Base-by-base conservation (phyloP, 2,888 invertebrate species). In the Hirtodrosophila confusa region DNA sequence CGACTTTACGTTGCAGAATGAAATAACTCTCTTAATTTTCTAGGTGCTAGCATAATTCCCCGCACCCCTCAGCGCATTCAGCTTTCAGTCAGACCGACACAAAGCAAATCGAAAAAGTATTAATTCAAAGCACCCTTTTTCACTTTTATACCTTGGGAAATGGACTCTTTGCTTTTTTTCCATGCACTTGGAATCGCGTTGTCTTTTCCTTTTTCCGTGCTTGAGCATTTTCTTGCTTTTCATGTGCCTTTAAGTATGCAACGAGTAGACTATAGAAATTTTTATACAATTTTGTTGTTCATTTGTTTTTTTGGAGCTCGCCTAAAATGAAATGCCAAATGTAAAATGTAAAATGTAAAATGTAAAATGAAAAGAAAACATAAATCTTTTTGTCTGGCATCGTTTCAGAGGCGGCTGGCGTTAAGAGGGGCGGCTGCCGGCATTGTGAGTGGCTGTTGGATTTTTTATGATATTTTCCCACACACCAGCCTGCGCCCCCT, bases 281-380 rank as follows among this genome's bases (percentile, higher is more conserved):
- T 88, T 84, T 84, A 87, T 86, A 87, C 82, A 87, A 87, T 87
- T 87, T 87, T 77, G 88, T 88, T 88, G 86, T 87, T 87, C 88
- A 88, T 84, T 87, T 86, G 79, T 75, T 78, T 76, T 76, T 76
- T 62, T 51, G 54, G 23, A 23, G 50, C 54, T 56, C 41, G 51
- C 53, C 33, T 44, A 40, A 73, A 67, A 66, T 69, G 53, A 75
- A 70, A 72, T 58, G 65, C 66, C 60, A 74, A 56, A 70, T 65
- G 55, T 54, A 49, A 51, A n/a, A n/a, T n/a, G n/a, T n/a, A n/a
- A 72, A 72, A 69, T 53, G 62, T 41, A 11, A 58, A 62, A 62
- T 58, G 45, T 41, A 11, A 62, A 80, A 69, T 68, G 69, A 74
- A 84, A 85, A 80, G 71, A 79, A 84, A 80, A 84, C 73, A 78